Base-by-base conservation (phyloP, 2,888 invertebrate genomes). In the Stictocephala bisonia region DNA sequence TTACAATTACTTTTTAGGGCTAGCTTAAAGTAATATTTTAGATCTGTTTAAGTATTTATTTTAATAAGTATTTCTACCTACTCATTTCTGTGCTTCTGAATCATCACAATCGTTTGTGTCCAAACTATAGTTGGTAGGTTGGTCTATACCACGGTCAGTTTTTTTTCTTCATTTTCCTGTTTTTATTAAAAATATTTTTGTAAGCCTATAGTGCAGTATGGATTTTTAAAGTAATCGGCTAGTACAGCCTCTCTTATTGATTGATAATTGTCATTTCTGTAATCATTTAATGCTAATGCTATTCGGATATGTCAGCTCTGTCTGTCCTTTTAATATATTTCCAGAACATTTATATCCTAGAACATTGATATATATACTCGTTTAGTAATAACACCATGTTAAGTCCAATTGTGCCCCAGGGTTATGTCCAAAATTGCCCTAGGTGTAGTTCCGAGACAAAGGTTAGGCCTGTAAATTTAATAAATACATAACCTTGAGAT, bases 351-450 rank as follows among this genome's bases (percentile, higher is more conserved):
- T 41, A 20, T 7, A 41, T 13, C 66, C 26, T 18, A 22, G 40
- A 41, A 66, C n/a, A 2, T 11, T 20, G 6, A 41, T 40, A 7
- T n/a, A n/a, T 22, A 66, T 40, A n/a, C n/a, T n/a, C 11, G 20
- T 20, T 40, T 6, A 24, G 40, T 13, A 18, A 66, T 15, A 2
- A 20, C 13, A 66, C 40, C n/a, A 15, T 22, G 15, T 66, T 66
- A 22, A 40, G 22, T 66, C 41, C 41, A 66, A 66, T 66, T 66
- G 41, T 66, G 66, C 66, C 66, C 66, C 66, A 66, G 26, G 40
- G 20, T 22, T 66, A 40, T 15, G 41, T 41, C 22, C 66, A 66
- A 66, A 66, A 41, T 41, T 66, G 66, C 66, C 66, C 66, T 41
- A 18, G 18, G 41, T 35, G 18, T 40, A 41, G 41, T 66, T 66